These are phyloP conservation scores for Pentalonia nigronervosa DNA, from an alignment of 1,140 invertebrate species.

Conservation along the genomic window DNA sequence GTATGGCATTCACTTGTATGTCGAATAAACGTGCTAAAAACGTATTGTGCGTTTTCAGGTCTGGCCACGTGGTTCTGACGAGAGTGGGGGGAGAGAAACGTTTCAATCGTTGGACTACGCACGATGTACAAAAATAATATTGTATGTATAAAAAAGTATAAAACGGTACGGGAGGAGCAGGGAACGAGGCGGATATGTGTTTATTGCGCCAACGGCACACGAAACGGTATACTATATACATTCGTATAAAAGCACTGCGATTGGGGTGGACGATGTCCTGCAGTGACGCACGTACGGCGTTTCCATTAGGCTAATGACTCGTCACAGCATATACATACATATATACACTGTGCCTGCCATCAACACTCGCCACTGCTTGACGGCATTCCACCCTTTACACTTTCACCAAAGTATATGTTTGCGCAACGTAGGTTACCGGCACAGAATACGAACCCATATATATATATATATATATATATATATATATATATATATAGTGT, in stretches of 20 bases:
- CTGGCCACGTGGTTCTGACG: not conserved
- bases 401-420: conserved; percentile 45
- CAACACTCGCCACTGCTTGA: not conserved
- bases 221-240: conserved; percentile 30
- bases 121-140: not conserved
- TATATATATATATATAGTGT: not conserved
- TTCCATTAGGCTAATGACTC: conserved; percentile 57
- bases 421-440: not conserved
- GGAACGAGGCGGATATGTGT: not conserved
- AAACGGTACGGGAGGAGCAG: not conserved
- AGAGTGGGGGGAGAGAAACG: not conserved
- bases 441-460: no score
- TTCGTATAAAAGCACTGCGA: not conserved
- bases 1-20: not conserved
- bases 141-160: no score
- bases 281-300: conserved; percentile 37
- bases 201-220: not conserved
- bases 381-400: conserved; percentile 21
- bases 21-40: not conserved
- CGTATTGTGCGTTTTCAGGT: not conserved
- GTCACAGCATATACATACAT: not conserved
- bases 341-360: not conserved
- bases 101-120: not conserved
- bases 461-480: not conserved
- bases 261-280: conserved; percentile 50